phyloP scores from a whole-genome alignment of 2,888 invertebrate species.

The Drosophila phalerata region DNA sequence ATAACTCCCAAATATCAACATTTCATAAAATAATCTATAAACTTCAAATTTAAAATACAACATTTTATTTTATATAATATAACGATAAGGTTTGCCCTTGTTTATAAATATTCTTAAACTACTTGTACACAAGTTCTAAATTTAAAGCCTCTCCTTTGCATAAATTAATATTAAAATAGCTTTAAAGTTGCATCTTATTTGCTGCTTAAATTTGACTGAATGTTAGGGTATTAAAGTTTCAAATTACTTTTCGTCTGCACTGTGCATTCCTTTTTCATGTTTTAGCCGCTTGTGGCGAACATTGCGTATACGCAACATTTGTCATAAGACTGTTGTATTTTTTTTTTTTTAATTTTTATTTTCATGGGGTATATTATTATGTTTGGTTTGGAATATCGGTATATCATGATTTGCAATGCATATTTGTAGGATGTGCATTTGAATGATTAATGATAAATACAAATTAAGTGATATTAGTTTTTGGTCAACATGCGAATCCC shows the following conservation, averaged over 20 bases:
- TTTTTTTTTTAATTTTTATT: neutral
- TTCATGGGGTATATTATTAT: conserved; percentile 44
- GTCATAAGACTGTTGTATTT: conserved; percentile 33
- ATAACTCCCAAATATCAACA: no score
- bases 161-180: neutral
- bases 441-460: conserved; percentile 52
- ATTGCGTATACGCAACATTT: conserved; percentile 75
- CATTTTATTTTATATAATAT: no score
- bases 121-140: neutral
- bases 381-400: conserved; percentile 2
- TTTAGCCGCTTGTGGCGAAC: conserved; percentile 36
- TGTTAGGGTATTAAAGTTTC: neutral
- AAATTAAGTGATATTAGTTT: conserved; percentile 7
- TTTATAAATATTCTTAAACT: neutral
- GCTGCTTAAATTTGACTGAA: neutral
- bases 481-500: conserved; percentile 1
- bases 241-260: neutral
- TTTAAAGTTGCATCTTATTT: neutral
- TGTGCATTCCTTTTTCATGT: conserved; percentile 4
- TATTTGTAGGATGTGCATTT: conserved; percentile 60
- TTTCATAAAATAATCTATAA: no score
- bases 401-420: conserved; percentile 7
- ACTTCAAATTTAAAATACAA: no score
- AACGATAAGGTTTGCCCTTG: no score
- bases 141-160: neutral